A percentile compares a stretch with the other conserved stretches of the same genome.
These are phyloP conservation scores for Nomada ferruginata DNA, from an alignment of 2,888 invertebrate species.

Conservation along the genomic window DNA sequence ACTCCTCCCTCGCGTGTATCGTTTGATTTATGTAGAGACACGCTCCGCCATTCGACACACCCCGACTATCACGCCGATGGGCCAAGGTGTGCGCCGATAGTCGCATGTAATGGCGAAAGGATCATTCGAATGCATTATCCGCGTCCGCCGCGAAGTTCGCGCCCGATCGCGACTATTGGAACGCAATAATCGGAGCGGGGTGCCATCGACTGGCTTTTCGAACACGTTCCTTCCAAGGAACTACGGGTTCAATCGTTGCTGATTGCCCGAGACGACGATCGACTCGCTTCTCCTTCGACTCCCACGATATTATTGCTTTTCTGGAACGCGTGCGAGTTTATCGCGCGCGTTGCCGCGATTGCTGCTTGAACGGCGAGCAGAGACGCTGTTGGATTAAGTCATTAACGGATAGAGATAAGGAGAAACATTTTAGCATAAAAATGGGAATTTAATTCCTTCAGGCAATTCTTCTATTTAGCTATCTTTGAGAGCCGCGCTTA, in stretches of 20 bases:
- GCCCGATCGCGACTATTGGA: slow-evolving; percentile 17
- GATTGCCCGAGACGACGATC: neutral
- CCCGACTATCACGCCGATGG: slow-evolving; percentile 40
- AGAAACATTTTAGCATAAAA: neutral
- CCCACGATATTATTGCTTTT: neutral
- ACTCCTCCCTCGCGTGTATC: slow-evolving; percentile 39
- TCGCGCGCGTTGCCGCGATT: neutral
- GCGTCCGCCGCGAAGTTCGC: neutral
- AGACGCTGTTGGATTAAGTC: neutral
- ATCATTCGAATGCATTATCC: slow-evolving; percentile 57
- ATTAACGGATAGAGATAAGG: neutral
- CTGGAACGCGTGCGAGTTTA: neutral
- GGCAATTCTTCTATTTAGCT: neutral
- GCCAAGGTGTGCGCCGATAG: slow-evolving; percentile 59
- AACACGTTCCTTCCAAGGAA: neutral
- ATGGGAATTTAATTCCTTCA: neutral
- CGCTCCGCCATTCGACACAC: slow-evolving; percentile 41
- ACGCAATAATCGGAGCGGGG: slow-evolving; percentile 23
- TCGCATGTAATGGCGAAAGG: slow-evolving; percentile 53
- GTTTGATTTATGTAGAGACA: slow-evolving; percentile 70
- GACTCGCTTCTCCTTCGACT: neutral
- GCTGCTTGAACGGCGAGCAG: neutral
- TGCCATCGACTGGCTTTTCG: neutral
- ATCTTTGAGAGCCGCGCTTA: neutral
- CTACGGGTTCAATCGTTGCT: slow-evolving; percentile 9